These are phyloP conservation scores for Stegophylla sp. DNA, from an alignment of 2,888 invertebrate species.

Conservation along the genomic window DNA sequence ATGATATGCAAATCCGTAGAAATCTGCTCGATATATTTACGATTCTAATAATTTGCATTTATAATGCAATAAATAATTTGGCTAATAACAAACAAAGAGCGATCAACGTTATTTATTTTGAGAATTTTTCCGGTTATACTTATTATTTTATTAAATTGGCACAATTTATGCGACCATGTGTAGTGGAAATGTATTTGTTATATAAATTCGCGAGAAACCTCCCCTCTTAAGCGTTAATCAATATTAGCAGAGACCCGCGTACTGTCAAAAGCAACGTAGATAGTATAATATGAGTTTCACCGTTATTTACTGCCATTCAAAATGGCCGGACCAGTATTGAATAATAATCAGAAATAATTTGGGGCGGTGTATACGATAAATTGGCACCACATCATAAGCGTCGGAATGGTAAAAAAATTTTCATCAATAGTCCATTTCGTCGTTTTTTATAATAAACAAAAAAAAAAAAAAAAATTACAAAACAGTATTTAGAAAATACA, in stretches of 20 bases:
- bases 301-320: conserved; percentile 53
- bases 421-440: not conserved
- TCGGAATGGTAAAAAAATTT: not conserved
- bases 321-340: conserved; percentile 44
- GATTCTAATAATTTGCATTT: no score
- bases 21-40: no score
- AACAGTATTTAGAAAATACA: no score
- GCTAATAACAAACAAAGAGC: no score
- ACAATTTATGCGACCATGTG: not conserved
- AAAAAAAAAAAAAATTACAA: not conserved
- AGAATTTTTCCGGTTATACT: no score
- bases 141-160: no score
- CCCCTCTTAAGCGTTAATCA: conserved; percentile 54
- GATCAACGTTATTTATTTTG: no score
- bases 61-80: no score
- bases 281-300: conserved; percentile 13
- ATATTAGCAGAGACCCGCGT: conserved; percentile 24
- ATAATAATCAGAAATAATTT: conserved; percentile 37
- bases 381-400: not conserved
- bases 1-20: no score
- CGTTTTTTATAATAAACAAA: not conserved
- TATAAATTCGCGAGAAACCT: conserved; percentile 40
- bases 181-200: conserved; percentile 28
- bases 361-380: not conserved
- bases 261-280: conserved; percentile 1